Base-by-base conservation (phyloP, 30 jellyfish, hydroid and myxozoan genomes). In the Hydractinia symbiolongicarpus region DNA sequence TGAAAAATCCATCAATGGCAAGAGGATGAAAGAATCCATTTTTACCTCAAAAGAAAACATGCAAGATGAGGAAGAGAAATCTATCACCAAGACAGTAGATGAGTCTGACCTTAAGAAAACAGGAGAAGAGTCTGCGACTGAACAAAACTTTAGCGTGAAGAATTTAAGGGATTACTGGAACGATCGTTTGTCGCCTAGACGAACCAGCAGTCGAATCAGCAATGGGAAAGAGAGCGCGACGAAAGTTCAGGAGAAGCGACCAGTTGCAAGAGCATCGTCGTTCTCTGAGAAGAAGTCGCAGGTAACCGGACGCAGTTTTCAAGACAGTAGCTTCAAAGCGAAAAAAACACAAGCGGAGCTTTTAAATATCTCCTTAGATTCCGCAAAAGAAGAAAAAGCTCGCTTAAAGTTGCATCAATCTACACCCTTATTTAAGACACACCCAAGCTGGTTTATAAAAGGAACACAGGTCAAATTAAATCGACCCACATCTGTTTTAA, bases 161-260 rank as follows among this genome's bases (percentile, higher is more conserved):
- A 44, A 64, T 64, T 64, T 64, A 51, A 64, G 40, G 16, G 40
- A 64, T n/a, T 64, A n/a, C 40, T 64, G 74, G 74, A 51, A 64
- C 40, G 74, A 7, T 44, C 19, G 40, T n/a, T 6, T 13, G 40
- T 64, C 74, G 7, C 52, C 40, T 7, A 6, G 19, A 6, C 19
- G 16, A 64, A 30, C 44, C 44, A 30, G 44, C 44, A 30, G 44
- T 30, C 44, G 44, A 30, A 30, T 30, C 44, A 64, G 40, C 9
- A 51, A 64, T 13, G 17, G 17, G 8, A 6, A 51, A 13, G 40
- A n/a, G 74, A 64, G 74, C 19, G 74, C 40, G 7, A 51, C 40
- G 17, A 64, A 64, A 64, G 74, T 51, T 6, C 19, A 64, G 40
- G 17, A 7, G 17, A 64, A 64, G 40, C 74, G 74, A 7, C 19